These are phyloP conservation scores for Metopia argyrocephala DNA, from an alignment of 2,888 invertebrate species.

Conservation along the genomic window DNA sequence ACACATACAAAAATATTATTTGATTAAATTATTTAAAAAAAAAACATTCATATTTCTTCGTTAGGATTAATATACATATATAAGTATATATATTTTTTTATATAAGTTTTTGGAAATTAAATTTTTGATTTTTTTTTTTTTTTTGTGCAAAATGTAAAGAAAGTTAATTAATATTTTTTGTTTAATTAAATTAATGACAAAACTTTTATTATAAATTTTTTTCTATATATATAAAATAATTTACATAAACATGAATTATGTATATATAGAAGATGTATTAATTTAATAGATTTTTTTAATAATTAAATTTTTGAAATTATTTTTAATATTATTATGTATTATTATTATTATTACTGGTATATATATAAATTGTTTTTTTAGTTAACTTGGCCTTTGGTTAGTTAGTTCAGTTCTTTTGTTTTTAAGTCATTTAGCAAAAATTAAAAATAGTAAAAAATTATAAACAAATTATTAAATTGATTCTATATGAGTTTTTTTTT, in stretches of 20 bases:
- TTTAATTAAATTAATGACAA: constrained; percentile 51
- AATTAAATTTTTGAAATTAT: constrained; percentile 6
- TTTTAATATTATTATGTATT: constrained; percentile 4
- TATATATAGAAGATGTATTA: constrained; percentile 34
- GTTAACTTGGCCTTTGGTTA: constrained; percentile 80
- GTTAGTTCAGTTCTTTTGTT: constrained; percentile 69
- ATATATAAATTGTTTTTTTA: constrained; percentile 70
- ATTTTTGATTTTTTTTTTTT: constrained; percentile 56
- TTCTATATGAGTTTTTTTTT: constrained; percentile 23
- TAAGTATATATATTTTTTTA: too few relatives aligned
- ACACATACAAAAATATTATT: constrained; percentile 24
- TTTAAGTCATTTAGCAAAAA: constrained; percentile 65
- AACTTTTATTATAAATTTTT: constrained; percentile 41
- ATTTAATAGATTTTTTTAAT: constrained; percentile 50
- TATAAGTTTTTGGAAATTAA: too few relatives aligned
- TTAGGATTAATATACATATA: constrained; percentile 51
- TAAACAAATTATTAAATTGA: constrained; percentile 56
- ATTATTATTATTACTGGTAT: constrained; percentile 31
- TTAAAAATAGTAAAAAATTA: constrained; percentile 52
- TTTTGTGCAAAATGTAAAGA: constrained; percentile 63
- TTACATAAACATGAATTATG: constrained; percentile 65
- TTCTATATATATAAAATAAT: constrained; percentile 54
- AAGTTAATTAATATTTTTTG: constrained; percentile 64
- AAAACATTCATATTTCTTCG: constrained; percentile 68
- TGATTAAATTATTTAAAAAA: constrained; percentile 49